Base-by-base conservation (phyloP, 2,113 vertebrate species). In the Paramisgurnus dabryanus region DNA sequence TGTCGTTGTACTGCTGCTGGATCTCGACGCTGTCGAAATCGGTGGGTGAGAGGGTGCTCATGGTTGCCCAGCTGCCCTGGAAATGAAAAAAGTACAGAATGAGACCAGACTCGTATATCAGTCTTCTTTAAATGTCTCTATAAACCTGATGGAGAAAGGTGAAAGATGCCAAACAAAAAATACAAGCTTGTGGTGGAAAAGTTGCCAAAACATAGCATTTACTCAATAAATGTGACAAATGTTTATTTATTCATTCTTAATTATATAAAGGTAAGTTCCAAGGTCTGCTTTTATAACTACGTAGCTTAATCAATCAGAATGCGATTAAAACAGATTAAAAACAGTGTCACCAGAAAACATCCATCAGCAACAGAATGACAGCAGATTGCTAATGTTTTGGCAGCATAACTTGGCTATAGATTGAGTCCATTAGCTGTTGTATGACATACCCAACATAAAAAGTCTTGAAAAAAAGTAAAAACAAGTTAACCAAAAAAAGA, bases 11-110 rank as follows among this genome's bases (percentile, higher is more conserved):
- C 86, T 98, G 96, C 89, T 97, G 96, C 89, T 98, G 96, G 89
- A 97, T 98, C 91, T 98, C 96, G 91, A 97, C 89, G 86, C 93
- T 96, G 92, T 97, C 96, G 15, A 95, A 97, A 91, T 97, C 95
- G 1, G 96, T 97, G 27, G 95, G 95, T 0, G 96, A 97, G 84
- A 96, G 92, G 84, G 95, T 94, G 88, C 95, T 96, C 96, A 97
- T 97, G 93, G 89, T 91, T 93, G 74, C 87, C 63, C 57, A 72
- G 64, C 67, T 68, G 45, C 55, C 80, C 85, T 86, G 86, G 10
- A 83, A 75, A 50, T 45, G 17, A 66, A 27, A 76, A 1, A 63
- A 66, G 18, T 0, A 64, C 61, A 64, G 18, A n/a, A n/a, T 58
- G n/a, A 45, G 27, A 12, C 15, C 11, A 3, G 34, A 50, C 17